These are phyloP conservation scores for Tragopan temminckii DNA, from an alignment of 2,797 vertebrate species.

Conservation along the genomic window DNA sequence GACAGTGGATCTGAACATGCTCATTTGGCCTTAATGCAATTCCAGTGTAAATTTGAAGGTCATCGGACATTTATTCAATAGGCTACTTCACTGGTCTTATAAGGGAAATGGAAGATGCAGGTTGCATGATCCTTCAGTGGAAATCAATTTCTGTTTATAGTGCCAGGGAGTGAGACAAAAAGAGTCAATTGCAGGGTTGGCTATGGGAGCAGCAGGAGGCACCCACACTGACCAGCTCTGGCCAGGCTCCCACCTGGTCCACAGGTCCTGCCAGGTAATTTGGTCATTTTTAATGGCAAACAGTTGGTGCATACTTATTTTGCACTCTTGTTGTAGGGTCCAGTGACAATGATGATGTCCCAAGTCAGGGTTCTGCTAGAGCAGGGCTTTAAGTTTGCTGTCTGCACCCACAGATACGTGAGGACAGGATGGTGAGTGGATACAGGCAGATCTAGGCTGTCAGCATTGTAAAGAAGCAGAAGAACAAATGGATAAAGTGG, in stretches of 20 bases:
- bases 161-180: background rate
- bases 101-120: background rate
- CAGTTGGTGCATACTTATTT: background rate
- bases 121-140: background rate
- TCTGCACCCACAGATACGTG: background rate
- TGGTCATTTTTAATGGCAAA: background rate
- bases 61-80: conserved; percentile 31
- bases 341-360: background rate
- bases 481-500: background rate
- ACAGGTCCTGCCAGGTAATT: background rate
- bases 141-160: conserved; percentile 35
- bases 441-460: background rate
- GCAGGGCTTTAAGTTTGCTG: background rate
- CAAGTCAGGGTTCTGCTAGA: background rate
- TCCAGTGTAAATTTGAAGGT: conserved; percentile 16
- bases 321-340: background rate
- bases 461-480: background rate
- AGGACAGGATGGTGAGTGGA: background rate
- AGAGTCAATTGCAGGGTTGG: background rate
- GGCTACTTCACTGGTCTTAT: background rate
- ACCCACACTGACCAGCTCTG: background rate
- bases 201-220: background rate
- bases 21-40: conserved; percentile 56
- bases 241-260: background rate
- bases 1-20: conserved; percentile 24